Percentiles rank a stretch among this genome's conserved stretches.
phyloP scores from a whole-genome alignment of 2,797 vertebrate genomes.

The Rhinogobio ventralis region DNA sequence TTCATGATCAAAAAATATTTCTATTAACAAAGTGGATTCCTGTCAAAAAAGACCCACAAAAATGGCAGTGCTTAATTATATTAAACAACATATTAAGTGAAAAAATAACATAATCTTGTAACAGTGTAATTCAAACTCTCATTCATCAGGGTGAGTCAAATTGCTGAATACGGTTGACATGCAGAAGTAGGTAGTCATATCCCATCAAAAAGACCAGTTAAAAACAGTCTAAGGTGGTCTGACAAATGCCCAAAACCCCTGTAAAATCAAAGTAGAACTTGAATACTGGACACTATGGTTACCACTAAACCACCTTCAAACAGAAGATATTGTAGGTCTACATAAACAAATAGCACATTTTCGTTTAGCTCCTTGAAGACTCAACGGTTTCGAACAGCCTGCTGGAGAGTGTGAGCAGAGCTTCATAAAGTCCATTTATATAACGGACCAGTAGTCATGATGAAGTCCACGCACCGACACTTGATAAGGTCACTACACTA shows the following conservation, averaged over 20 bases:
- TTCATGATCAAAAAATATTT: neutral
- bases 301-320: neutral
- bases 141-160: neutral
- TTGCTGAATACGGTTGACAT: neutral
- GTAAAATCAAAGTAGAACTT: neutral
- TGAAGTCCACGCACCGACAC: conserved; percentile 21
- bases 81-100: neutral
- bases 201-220: neutral
- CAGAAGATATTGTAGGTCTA: neutral
- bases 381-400: neutral
- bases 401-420: neutral
- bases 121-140: neutral
- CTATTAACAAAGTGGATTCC: neutral
- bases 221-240: neutral
- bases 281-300: neutral
- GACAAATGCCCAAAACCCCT: neutral
- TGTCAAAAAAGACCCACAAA: neutral
- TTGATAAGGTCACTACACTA: conserved; percentile 40
- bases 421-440: conserved; percentile 28
- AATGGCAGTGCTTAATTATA: neutral
- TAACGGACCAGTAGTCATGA: conserved; percentile 26
- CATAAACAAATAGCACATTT: neutral
- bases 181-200: neutral
- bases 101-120: neutral
- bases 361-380: neutral